Evolutionary conservation across 1,140 invertebrate genomes (phyloP), one percentile per base, ranked within the genome.

Genomic region (Euborellia annulipes): DNA sequence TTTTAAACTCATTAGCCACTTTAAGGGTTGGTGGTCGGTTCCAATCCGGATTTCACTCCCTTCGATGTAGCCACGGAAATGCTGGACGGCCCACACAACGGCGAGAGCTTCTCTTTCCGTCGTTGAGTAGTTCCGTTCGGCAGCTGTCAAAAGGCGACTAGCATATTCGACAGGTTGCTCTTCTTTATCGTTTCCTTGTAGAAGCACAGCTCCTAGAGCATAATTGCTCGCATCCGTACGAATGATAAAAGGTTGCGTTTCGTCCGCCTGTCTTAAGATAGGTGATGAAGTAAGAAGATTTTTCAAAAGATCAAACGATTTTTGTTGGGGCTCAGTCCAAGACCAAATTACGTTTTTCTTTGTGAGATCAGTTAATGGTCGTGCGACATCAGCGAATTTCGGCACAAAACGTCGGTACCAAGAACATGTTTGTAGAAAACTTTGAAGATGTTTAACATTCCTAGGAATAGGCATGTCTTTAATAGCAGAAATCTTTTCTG

Each of bases 11-110:
- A 62, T 56, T 2, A 73, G 49, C 61, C 64, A 73, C 20, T 49
- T 54, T 16, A 74, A 49, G 0, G 66, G 62, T 49, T 57, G 55
- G 50, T 75, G 65, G 48, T 76, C 70, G 1, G 66, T 73, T 11
- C 63, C 43, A 1, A 75, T 57, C 17, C 50, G 64, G 49, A 73
- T 74, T 41, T 65, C 57, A 21, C 43, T 56, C n/a, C 63, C 64
- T 45, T 62, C 63, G 2, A 76, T 41, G 53, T 69, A 73, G 17
- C 60, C 57, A 43, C 59, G 43, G 46, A 71, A 72, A 27, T 68
- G 55, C 37, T 64, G 52, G 0, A 65, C 53, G 1, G 58, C 58
- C 55, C 58, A 65, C 1, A 73, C 52, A 4, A 65, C 61, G 1
- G 61, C 61, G 17, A 62, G 47, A 4, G 60, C 44, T 52, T 62